Evolutionary conservation across 2,113 vertebrate genomes (phyloP).

Genomic region (Camelus dromedarius): DNA sequence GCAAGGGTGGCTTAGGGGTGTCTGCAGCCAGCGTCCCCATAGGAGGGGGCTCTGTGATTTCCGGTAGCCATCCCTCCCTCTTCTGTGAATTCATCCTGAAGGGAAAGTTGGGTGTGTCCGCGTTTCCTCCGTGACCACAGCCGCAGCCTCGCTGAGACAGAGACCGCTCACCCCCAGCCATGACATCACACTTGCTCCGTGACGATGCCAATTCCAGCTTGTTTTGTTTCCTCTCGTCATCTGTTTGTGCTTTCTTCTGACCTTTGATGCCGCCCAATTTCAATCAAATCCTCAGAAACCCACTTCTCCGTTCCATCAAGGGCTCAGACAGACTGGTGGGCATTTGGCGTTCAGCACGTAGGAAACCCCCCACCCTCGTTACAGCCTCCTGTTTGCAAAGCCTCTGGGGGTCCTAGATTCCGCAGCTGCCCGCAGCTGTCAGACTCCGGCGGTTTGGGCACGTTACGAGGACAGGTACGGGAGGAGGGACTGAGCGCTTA

Average conservation of each 20-base stretch:
- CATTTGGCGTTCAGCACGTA: rapidly evolving
- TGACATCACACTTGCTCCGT: neutral
- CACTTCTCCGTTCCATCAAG: neutral
- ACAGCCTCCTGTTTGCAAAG: neutral
- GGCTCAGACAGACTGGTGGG: neutral
- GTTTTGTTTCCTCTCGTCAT: neutral
- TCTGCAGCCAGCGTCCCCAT: neutral
- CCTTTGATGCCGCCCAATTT: neutral
- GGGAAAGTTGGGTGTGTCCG: neutral
- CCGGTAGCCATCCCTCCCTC: neutral
- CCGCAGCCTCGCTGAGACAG: neutral
- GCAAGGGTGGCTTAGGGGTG: too few relatives aligned
- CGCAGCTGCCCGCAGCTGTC: rapidly evolving
- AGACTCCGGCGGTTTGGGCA: neutral
- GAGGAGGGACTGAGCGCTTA: neutral
- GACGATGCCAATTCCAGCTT: too few relatives aligned
- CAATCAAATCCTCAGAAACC: neutral
- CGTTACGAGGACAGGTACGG: too few relatives aligned
- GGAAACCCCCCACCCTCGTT: neutral
- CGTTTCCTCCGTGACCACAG: neutral
- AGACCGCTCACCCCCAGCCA: neutral
- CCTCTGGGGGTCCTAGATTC: rapidly evolving
- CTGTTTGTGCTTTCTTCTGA: neutral
- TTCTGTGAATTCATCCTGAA: neutral
- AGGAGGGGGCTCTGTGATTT: neutral